A percentile compares a stretch with the other conserved stretches of the same genome.
Conservation (phyloP, 2,888 invertebrate species). For the Pandemis heparana region DNA sequence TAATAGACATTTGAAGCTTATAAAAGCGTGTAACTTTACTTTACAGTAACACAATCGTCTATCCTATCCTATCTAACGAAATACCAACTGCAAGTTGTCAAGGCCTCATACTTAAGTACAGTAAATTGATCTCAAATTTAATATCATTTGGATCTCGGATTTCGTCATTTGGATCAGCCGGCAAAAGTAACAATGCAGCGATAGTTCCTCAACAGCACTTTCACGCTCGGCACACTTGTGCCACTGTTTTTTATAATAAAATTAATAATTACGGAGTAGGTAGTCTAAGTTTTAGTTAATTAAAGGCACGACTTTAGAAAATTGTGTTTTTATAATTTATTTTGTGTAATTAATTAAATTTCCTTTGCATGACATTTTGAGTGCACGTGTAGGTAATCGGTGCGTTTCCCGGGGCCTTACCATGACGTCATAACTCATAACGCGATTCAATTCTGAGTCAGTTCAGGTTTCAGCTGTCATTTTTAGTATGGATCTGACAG, state of each 20-base stretch:
- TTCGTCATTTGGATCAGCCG: slow-evolving; percentile 5
- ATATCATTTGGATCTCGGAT: slow-evolving; percentile 9
- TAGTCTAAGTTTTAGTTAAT: slow-evolving; percentile 4
- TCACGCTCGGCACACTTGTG: slow-evolving; percentile 24
- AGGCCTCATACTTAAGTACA: neutral
- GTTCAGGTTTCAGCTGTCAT: too few relatives aligned
- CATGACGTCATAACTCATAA: too few relatives aligned
- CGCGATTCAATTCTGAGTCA: too few relatives aligned
- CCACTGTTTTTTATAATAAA: neutral
- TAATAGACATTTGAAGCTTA: too few relatives aligned
- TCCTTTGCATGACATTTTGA: neutral
- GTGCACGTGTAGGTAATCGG: too few relatives aligned
- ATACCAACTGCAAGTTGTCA: neutral
- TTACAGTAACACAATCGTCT: neutral
- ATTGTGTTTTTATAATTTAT: neutral
- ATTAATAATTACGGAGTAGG: neutral
- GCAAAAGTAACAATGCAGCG: slow-evolving; percentile 31
- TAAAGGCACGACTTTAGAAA: neutral
- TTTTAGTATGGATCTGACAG: too few relatives aligned
- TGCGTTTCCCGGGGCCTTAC: too few relatives aligned
- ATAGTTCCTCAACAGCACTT: slow-evolving; percentile 37
- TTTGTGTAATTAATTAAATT: neutral
- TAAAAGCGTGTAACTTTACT: too few relatives aligned
- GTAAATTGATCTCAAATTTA: slow-evolving; percentile 8
- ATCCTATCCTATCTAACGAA: neutral